Percentiles rank a stretch among this genome's conserved stretches.
Evolutionary conservation across 2,797 vertebrate genomes (phyloP).

Genomic region (Pygocentrus nattereri): DNA sequence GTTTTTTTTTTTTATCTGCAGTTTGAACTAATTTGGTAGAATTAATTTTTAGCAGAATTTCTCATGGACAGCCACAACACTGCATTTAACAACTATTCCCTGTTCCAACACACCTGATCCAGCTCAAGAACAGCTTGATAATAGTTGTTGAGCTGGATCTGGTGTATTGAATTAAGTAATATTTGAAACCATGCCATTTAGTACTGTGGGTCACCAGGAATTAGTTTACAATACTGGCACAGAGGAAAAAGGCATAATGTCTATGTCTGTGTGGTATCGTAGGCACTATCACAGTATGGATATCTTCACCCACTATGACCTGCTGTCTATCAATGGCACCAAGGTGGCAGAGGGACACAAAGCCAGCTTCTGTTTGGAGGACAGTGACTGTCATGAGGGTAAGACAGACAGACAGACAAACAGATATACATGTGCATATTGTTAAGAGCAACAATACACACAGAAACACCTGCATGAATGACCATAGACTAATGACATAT

Average conservation of each 20-base stretch:
- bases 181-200: too few species aligned
- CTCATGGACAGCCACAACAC: too few species aligned
- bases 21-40: too few species aligned
- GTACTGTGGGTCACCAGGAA: too few species aligned
- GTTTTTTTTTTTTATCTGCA: too few species aligned
- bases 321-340: slow-evolving; percentile 90
- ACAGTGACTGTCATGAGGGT: slow-evolving; percentile 94
- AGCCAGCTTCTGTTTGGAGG: slow-evolving; percentile 97
- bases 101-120: too few species aligned
- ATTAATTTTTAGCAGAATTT: too few species aligned
- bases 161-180: too few species aligned
- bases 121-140: too few species aligned
- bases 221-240: neutral
- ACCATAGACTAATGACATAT: neutral
- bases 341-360: slow-evolving; percentile 97
- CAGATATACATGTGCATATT: neutral
- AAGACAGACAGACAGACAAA: slow-evolving; percentile 57
- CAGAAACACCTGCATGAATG: neutral
- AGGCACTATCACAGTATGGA: slow-evolving; percentile 99
- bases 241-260: neutral
- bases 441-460: too few species aligned
- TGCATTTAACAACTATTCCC: too few species aligned
- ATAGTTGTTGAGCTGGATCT: too few species aligned
- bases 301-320: slow-evolving; percentile 96
- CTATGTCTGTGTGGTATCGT: slow-evolving; percentile 27